A percentile compares a stretch with the other conserved stretches of the same genome.
phyloP scores from a whole-genome alignment of 2,888 invertebrate genomes.

The Lithophane leautieri region DNA sequence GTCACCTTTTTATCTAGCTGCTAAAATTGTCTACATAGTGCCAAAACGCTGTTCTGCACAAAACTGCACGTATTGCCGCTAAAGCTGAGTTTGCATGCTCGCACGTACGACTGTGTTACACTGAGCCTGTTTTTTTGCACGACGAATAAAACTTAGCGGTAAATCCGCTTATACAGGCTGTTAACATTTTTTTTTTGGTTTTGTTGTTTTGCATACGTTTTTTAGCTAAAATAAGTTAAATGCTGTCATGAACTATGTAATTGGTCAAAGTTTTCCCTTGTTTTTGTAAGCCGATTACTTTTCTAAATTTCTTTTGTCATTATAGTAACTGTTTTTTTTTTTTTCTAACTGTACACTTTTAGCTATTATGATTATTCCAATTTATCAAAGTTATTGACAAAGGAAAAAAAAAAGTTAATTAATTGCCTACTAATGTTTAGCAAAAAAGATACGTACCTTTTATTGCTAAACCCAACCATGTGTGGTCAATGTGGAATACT shows the following conservation, averaged over 20 bases:
- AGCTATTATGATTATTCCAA: neutral
- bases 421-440: no score
- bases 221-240: neutral
- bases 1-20: neutral
- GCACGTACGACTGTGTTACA: conserved; percentile 69
- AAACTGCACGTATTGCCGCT: conserved; percentile 39
- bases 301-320: neutral
- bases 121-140: conserved; percentile 71
- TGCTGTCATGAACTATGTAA: conserved; percentile 1
- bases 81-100: conserved; percentile 54
- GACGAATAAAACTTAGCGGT: conserved; percentile 72
- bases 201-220: neutral
- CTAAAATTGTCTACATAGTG: conserved; percentile 1
- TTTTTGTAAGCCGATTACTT: conserved; percentile 25
- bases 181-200: neutral
- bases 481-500: no score
- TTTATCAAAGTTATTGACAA: neutral
- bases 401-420: neutral
- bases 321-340: neutral
- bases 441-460: neutral
- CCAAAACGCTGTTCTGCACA: conserved; percentile 33
- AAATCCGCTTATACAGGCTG: conserved; percentile 66
- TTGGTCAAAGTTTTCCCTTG: neutral
- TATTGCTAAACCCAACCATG: no score
- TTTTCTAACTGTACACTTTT: neutral